Base-by-base conservation (phyloP, 2,888 invertebrate species). In the Myopa testacea region DNA sequence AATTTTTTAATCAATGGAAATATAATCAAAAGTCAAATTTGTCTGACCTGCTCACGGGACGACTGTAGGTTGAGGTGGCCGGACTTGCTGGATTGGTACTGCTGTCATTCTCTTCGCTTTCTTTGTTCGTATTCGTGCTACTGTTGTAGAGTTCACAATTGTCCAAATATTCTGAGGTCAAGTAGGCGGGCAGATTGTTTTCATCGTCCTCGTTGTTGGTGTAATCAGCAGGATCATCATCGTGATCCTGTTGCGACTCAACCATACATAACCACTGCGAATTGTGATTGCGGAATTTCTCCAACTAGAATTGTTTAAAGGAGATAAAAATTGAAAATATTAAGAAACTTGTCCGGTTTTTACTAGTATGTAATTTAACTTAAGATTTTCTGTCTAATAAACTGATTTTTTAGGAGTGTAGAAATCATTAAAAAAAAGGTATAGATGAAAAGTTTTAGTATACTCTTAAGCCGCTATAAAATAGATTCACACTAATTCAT, bases 221-320 rank as follows among this genome's bases (percentile, higher is more conserved):
- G 65, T 90, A 90, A 80, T 90, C 90, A 79, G 90, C 90, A 75
- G 87, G 86, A 14, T 87, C 86, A 78, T 91, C 91, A 83, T 91
- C 91, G 74, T 89, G 91, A 78, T 87, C 89, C 78, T 91, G 91
- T 80, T 92, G 92, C 79, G 91, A 91, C 89, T 98, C 97, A 60
- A 99, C 96, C 94, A 98, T 98, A 85, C 97, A 96, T 82, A 99
- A 90, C 99, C 99, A 99, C 88, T 99, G 98, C 0, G 96, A 96
- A 89, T 99, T 99, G 90, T 99, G 98, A 90, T 97, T 97, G n/a
- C 97, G 93, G 90, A 99, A 99, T 83, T 98, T 95, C 90, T 98
- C 98, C 85, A 94, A 91, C 91, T 92, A 79, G 10, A 80, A 78
- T 62, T 34, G n/a, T 16, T 2, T 62, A 62, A 26, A 26, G 62